These are phyloP conservation scores for Parochlus steinenii DNA, from an alignment of 2,888 invertebrate genomes.

Conservation along the genomic window DNA sequence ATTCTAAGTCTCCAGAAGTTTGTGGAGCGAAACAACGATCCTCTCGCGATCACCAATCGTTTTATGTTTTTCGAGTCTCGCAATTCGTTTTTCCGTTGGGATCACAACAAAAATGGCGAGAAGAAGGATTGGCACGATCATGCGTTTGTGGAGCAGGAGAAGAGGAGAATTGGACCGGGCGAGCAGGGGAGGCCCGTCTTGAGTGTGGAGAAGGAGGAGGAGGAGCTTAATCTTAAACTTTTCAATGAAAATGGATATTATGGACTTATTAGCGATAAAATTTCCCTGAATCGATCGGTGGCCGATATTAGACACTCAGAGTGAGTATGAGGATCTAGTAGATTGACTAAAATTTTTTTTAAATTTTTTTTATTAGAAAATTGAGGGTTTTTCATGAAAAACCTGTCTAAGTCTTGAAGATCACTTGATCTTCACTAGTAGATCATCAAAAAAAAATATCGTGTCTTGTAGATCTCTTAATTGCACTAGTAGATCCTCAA, in stretches of 20 bases:
- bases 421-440: too few relatives aligned
- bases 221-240: conserved; percentile 4
- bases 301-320: conserved; percentile 7
- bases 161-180: conserved; percentile 1
- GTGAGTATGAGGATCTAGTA: too few relatives aligned
- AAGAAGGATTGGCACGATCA: conserved; percentile 11
- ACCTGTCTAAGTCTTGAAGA: too few relatives aligned
- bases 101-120: not conserved
- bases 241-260: conserved; percentile 9
- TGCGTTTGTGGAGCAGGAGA: conserved; percentile 1
- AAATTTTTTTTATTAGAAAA: too few relatives aligned
- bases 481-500: too few relatives aligned
- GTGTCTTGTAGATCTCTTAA: too few relatives aligned
- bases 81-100: conserved; percentile 3
- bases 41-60: not conserved
- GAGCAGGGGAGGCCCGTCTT: not conserved
- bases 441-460: too few relatives aligned
- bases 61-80: conserved; percentile 8
- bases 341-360: too few relatives aligned
- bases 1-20: too few relatives aligned
- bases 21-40: conserved; percentile 2
- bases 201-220: not conserved
- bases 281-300: conserved; percentile 6
- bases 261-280: conserved; percentile 11
- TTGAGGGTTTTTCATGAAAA: too few relatives aligned